These are phyloP conservation scores for Gadus macrocephalus DNA, from an alignment of 2,113 vertebrate genomes.

Conservation along the genomic window DNA sequence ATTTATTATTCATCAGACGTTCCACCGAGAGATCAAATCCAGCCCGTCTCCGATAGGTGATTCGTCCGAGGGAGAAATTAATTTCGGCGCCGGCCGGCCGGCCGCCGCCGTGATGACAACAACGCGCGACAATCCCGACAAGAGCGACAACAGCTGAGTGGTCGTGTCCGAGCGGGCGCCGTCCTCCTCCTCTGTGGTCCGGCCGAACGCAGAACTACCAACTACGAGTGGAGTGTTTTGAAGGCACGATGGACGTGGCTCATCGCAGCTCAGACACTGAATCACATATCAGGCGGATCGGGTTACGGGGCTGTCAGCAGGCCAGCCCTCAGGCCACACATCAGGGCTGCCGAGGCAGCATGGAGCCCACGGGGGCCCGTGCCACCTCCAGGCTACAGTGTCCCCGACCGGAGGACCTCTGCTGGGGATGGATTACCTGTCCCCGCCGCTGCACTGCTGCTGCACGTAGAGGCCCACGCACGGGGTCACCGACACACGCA, in stretches of 20 bases:
- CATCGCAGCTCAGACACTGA: slow-evolving; percentile 37
- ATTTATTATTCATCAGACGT: slow-evolving; percentile 64
- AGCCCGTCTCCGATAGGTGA: slow-evolving; percentile 35
- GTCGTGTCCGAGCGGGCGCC: background rate
- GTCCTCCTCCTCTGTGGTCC: background rate
- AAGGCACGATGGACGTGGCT: slow-evolving; percentile 25
- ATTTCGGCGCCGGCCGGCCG: background rate
- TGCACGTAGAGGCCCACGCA: too few species aligned
- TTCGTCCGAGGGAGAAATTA: slow-evolving; percentile 32
- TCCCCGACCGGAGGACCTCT: slow-evolving; percentile 15
- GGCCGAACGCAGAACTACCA: slow-evolving; percentile 17
- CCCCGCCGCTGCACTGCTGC: background rate
- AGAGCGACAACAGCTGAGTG: slow-evolving; percentile 33
- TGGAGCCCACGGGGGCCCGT: slow-evolving; percentile 23
- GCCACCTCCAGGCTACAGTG: slow-evolving; percentile 38
- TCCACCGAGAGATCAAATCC: slow-evolving; percentile 52
- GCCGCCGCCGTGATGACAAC: background rate
- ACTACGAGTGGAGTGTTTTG: background rate
- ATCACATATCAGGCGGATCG: slow-evolving; percentile 42
- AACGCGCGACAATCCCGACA: slow-evolving; percentile 23
- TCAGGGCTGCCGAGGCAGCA: slow-evolving; percentile 42
- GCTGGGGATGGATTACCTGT: background rate
- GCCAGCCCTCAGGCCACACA: slow-evolving; percentile 39
- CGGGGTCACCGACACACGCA: too few species aligned
- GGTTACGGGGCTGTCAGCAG: slow-evolving; percentile 61